phyloP scores from a whole-genome alignment of 2,888 invertebrate genomes.

The Trachelus troglodyta region DNA sequence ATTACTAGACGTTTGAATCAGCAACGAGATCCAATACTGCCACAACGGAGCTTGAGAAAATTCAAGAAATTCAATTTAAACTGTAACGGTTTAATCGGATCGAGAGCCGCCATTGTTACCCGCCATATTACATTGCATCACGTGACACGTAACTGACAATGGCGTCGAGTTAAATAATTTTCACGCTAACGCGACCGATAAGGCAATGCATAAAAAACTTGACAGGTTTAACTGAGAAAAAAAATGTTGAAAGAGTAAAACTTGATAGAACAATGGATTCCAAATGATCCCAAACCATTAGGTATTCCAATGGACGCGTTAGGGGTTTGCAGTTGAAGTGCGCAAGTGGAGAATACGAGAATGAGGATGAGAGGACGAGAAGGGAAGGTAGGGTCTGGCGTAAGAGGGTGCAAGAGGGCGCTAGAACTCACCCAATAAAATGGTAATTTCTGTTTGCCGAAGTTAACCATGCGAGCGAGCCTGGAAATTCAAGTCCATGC shows the following conservation, averaged over 20 bases:
- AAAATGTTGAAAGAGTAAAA: background rate
- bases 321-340: constrained; percentile 47
- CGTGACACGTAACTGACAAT: background rate
- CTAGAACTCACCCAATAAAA: constrained; percentile 72
- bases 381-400: constrained; percentile 15
- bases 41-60: background rate
- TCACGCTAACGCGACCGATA: background rate
- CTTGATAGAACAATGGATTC: constrained; percentile 51
- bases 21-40: background rate
- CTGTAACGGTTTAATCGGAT: background rate
- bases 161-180: background rate
- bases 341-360: constrained; percentile 15
- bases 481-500: constrained; percentile 64
- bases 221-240: background rate
- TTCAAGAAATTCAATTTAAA: background rate
- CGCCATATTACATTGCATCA: background rate
- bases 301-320: constrained; percentile 63
- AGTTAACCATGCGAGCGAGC: constrained; percentile 71
- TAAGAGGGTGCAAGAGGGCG: constrained; percentile 49
- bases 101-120: background rate
- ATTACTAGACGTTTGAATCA: background rate
- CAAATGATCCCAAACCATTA: constrained; percentile 60
- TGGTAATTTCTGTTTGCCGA: constrained; percentile 78
- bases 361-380: constrained; percentile 15
- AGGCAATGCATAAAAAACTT: background rate